Conservation (phyloP, 1,140 invertebrate species). For the Diachasmimorpha longicaudata region DNA sequence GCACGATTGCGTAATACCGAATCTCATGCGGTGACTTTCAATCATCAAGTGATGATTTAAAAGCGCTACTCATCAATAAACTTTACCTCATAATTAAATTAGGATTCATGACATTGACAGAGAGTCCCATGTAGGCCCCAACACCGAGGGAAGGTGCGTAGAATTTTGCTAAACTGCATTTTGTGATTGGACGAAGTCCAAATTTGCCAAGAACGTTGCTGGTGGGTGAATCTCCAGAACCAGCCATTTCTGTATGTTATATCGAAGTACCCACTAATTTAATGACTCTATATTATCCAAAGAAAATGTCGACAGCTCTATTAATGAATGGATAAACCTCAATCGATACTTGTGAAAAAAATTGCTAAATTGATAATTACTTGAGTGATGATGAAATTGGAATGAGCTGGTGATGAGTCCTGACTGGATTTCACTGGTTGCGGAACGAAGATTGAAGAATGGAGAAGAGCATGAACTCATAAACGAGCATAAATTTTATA, state of each 20-base stretch:
- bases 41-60: neutral
- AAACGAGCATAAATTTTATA: neutral
- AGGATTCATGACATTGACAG: slow-evolving; percentile 74
- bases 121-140: slow-evolving; percentile 67
- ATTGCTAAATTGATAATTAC: neutral
- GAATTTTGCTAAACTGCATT: slow-evolving; percentile 67
- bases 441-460: neutral
- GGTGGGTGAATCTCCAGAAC: slow-evolving; percentile 32
- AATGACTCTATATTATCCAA: neutral
- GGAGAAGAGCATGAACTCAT: neutral
- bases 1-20: neutral
- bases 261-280: neutral
- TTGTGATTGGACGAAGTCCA: slow-evolving; percentile 66
- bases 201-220: slow-evolving; percentile 51
- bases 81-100: slow-evolving; percentile 65
- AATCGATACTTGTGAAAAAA: too few species aligned
- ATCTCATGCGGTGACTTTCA: too few species aligned
- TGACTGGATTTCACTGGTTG: neutral
- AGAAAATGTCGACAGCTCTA: too few species aligned
- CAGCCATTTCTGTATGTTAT: slow-evolving; percentile 33
- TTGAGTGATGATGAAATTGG: neutral
- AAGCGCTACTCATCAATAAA: neutral
- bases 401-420: neutral
- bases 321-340: too few species aligned
- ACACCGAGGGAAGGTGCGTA: slow-evolving; percentile 70